Base-by-base conservation (phyloP, 2,888 invertebrate species). In the Erannis defoliaria region DNA sequence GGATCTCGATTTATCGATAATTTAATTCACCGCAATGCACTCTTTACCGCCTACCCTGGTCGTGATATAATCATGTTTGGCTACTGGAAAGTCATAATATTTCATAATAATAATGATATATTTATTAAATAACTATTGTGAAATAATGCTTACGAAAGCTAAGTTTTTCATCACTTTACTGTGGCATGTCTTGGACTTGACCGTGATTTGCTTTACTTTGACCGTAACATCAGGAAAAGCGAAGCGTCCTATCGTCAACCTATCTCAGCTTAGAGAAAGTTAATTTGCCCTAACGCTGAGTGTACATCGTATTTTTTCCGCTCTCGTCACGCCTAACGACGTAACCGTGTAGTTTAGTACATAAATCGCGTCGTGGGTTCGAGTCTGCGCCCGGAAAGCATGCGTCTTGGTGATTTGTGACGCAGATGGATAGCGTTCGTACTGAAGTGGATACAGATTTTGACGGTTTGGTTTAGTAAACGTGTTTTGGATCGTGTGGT, bases 391-490 rank as follows among this genome's bases (percentile, higher is more conserved):
- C 51, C 78, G 90, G 91, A 90, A 90, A 82, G 77, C 89, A 88
- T 91, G 85, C 80, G 87, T 90, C 90, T 89, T 85, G 82, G 77
- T 90, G 90, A 90, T 91, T 90, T 90, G 91, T 88, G 90, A 88
- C 82, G 85, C 82, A 81, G 75, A 75, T 82, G 81, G 89, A 88
- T 84, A 84, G 87, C 85, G 85, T 77, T 82, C 35, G 46, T 35
- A 23, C 37, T 57, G 54, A 58, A 57, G 56, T 62, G 56, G 62
- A 43, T 53, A 62, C 62, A 42, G 48, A 57, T 48, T 55, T 62
- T 55, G 46, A 53, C 19, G 23, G 42, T 61, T 54, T 9, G 21
- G 18, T 46, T 40, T 29, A 5, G 48, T 21, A 26, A 49, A 38
- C 21, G 46, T 35, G 35, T 16, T 16, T 31, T 12, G 38, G 19